Percentiles rank a stretch among this genome's conserved stretches.
Evolutionary conservation across 2,888 invertebrate species (phyloP).

Genomic region (Tubulanus polymorphus): DNA sequence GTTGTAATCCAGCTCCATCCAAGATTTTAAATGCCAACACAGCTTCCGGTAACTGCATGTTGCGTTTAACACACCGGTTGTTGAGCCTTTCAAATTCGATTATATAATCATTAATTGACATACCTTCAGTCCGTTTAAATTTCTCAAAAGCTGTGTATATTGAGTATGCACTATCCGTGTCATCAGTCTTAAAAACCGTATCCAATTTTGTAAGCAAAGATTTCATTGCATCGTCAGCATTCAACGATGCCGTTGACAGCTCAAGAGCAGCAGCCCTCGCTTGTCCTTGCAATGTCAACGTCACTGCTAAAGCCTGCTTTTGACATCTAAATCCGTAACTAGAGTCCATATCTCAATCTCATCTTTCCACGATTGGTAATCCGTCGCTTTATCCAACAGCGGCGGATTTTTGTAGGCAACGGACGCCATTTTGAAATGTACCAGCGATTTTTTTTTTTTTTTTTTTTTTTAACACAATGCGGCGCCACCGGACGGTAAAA

Average conservation of each 20-base stretch:
- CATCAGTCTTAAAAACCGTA: neutral
- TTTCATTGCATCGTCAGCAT: slow-evolving; percentile 3
- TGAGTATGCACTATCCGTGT: slow-evolving; percentile 1
- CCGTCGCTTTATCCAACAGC: neutral
- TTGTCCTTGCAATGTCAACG: slow-evolving; percentile 4
- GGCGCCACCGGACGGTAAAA: no score
- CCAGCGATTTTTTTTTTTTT: no score
- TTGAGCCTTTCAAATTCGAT: slow-evolving; percentile 1
- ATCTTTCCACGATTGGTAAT: slow-evolving; percentile 7
- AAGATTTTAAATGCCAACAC: neutral
- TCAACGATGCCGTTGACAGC: neutral
- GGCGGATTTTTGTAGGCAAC: neutral
- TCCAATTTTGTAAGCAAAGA: slow-evolving; percentile 1
- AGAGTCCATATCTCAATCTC: slow-evolving; percentile 6
- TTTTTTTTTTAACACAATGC: no score
- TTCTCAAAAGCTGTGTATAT: slow-evolving; percentile 3
- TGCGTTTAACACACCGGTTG: neutral
- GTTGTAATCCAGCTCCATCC: neutral
- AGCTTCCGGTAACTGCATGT: slow-evolving; percentile 3
- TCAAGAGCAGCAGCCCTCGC: slow-evolving; percentile 7
- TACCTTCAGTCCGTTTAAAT: neutral
- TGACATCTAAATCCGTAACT: slow-evolving; percentile 8
- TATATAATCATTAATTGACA: neutral
- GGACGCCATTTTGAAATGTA: neutral
- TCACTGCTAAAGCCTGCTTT: slow-evolving; percentile 6